Evolutionary conservation across 2,888 invertebrate species (phyloP), one percentile per base, ranked within the genome.

Genomic region (Cordilura impudica): DNA sequence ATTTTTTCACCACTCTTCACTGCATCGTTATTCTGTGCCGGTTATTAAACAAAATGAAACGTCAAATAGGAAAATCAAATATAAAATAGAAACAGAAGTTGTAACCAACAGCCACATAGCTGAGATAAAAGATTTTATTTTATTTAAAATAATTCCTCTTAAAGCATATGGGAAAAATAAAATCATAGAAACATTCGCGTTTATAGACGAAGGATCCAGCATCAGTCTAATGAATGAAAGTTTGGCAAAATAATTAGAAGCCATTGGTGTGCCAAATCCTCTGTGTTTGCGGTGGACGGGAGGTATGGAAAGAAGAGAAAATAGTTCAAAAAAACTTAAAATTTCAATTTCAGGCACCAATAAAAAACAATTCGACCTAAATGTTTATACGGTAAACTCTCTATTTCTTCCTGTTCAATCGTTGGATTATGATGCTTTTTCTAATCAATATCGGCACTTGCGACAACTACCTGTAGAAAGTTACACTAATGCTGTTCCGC

Each of bases 281-380:
- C n/a, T 53, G 8, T 53, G 51, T 26, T 23, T 53, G 39, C 21
- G 49, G n/a, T n/a, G n/a, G n/a, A n/a, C n/a, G n/a, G n/a, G n/a
- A n/a, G n/a, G n/a, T n/a, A n/a, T 65, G 51, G 51, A 65, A n/a
- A 10, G 65, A 53, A 65, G 16, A 4, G 65, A 65, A 51, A 1
- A 51, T 51, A 65, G 35, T 21, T 49, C n/a, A 19, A 19, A 19
- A 21, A 12, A 21, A n/a, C 10, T 49, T 14, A 65, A 12, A 35
- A 54, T 63, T 31, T 14, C 16, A 4, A 56, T 72, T 72, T 72
- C n/a, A n/a, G n/a, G n/a, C n/a, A n/a, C n/a, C 63, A 47, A 72
- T 31, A 53, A 61, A 12, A 45, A 8, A 12, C 61, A n/a, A 5
- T 4, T 69, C 5, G n/a, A 5, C 1, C 2, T 58, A 4, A 58